Conservation (phyloP, 2,113 vertebrate species). For the Psephotus haematonotus region DNA sequence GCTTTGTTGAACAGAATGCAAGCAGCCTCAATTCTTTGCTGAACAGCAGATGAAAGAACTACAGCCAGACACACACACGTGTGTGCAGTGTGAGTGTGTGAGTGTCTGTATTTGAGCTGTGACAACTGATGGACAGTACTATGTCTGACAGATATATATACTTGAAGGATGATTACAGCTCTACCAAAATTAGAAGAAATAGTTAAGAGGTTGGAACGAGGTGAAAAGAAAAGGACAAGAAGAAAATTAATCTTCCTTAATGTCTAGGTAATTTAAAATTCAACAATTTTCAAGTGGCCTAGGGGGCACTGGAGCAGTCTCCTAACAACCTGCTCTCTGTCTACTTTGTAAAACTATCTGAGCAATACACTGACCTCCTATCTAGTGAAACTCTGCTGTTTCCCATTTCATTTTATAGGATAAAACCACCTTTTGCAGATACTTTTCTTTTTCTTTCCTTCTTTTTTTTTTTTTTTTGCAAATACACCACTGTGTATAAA, state of each 20-base stretch:
- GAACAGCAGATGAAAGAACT: neutral
- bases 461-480: neutral
- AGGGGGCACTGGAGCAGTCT: neutral
- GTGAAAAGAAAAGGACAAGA: neutral
- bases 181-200: neutral
- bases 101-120: neutral
- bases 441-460: neutral
- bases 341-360: neutral
- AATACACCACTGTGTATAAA: neutral
- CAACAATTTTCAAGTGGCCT: neutral
- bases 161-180: neutral
- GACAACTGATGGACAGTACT: neutral
- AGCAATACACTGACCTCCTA: neutral
- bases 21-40: neutral
- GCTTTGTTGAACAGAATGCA: slow-evolving; percentile 3
- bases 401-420: neutral
- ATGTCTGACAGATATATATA: neutral
- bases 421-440: neutral
- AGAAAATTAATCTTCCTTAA: slow-evolving; percentile 18
- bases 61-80: neutral
- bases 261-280: neutral
- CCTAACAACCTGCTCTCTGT: neutral
- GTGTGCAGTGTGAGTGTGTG: neutral
- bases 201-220: neutral
- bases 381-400: neutral